Evolutionary conservation across 2,113 vertebrate genomes (phyloP).

Genomic region (Acanthochromis polyacanthus): DNA sequence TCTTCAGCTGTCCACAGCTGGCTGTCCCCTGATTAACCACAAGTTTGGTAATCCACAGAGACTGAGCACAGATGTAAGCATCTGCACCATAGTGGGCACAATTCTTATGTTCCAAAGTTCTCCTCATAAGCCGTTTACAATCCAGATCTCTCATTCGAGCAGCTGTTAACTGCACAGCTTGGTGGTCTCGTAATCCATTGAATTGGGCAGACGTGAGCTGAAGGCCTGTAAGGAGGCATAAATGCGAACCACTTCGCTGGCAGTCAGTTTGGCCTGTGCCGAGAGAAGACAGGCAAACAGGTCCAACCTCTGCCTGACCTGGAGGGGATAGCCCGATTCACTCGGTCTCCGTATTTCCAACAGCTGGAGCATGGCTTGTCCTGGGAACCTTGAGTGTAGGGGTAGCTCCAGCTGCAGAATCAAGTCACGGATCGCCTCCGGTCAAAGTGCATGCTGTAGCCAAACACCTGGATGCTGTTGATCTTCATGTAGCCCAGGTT

Average conservation of each 20-base stretch:
- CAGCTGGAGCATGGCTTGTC: constrained; percentile 95
- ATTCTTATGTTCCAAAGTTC: constrained; percentile 36
- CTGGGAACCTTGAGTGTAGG: constrained; percentile 97
- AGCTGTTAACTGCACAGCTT: constrained; percentile 97
- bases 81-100: constrained; percentile 26
- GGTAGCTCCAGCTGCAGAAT: constrained; percentile 98
- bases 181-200: constrained; percentile 95
- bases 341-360: constrained; percentile 95
- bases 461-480: constrained; percentile 97
- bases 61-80: constrained; percentile 46
- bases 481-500: constrained; percentile 99
- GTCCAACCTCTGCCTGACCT: constrained; percentile 91
- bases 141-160: constrained; percentile 34
- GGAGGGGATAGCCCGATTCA: constrained; percentile 95
- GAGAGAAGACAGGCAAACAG: constrained; percentile 96
- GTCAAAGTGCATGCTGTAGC: constrained; percentile 99
- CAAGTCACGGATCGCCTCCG: constrained; percentile 95
- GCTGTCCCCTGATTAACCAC: constrained; percentile 38
- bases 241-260: constrained; percentile 95
- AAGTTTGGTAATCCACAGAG: constrained; percentile 61
- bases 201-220: constrained; percentile 93
- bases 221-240: constrained; percentile 94
- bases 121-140: constrained; percentile 13
- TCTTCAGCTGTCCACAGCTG: constrained; percentile 67
- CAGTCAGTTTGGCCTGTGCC: constrained; percentile 94